Evolutionary conservation across 2,888 invertebrate genomes (phyloP).

Genomic region (Pristionchus mayeri): DNA sequence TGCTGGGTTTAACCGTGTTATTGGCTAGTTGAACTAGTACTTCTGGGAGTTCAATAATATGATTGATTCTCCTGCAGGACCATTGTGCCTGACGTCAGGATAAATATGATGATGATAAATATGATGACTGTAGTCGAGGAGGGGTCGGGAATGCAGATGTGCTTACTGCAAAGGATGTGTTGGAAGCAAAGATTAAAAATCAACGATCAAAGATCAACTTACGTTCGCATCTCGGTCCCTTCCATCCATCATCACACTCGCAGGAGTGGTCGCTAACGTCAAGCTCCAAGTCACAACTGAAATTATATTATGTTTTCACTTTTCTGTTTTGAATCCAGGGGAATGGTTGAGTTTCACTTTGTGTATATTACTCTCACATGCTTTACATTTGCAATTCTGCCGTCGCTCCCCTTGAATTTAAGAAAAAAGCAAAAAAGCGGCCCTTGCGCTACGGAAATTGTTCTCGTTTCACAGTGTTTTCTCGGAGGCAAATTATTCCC

Average conservation of each 20-base stretch:
- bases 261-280: slow-evolving; percentile 1
- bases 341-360: too few relatives aligned
- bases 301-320: neutral
- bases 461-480: too few relatives aligned
- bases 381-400: too few relatives aligned
- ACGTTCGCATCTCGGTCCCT: slow-evolving; percentile 33
- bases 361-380: too few relatives aligned
- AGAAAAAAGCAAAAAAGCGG: too few relatives aligned
- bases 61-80: too few relatives aligned
- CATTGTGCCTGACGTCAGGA: too few relatives aligned
- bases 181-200: neutral
- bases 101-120: too few relatives aligned
- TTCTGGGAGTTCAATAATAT: neutral
- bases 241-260: slow-evolving; percentile 41
- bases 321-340: too few relatives aligned
- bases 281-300: slow-evolving; percentile 38
- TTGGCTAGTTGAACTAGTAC: neutral
- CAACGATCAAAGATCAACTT: slow-evolving; percentile 40
- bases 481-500: neutral
- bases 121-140: neutral
- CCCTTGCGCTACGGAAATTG: too few relatives aligned
- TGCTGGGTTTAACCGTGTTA: neutral
- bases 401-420: too few relatives aligned
- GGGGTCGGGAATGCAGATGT: neutral
- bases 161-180: neutral